Evolutionary conservation across 2,797 vertebrate genomes (phyloP).

Genomic region (Lutjanus campechanus): DNA sequence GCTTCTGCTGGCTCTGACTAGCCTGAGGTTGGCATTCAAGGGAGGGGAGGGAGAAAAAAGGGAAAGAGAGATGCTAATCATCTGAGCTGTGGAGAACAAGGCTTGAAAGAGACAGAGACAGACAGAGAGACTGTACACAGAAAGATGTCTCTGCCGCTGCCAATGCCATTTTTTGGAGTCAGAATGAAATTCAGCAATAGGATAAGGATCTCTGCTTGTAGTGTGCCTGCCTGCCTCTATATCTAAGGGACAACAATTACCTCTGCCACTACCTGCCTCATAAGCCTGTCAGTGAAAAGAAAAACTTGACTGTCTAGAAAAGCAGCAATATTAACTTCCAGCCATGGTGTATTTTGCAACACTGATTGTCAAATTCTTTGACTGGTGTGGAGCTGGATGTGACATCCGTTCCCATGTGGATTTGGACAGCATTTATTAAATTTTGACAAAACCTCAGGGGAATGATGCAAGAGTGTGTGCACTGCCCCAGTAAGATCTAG

Average conservation of each 20-base stretch:
- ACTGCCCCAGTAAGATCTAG: neutral
- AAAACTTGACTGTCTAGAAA: constrained; percentile 4
- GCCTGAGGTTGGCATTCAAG: constrained; percentile 59
- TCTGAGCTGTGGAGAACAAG: constrained; percentile 63
- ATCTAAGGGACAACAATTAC: constrained; percentile 63
- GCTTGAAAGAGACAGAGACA: constrained; percentile 49
- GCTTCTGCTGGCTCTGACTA: constrained; percentile 52
- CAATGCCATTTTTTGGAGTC: constrained; percentile 52
- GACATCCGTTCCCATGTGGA: neutral
- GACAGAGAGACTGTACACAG: constrained; percentile 44
- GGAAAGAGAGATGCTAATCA: constrained; percentile 69
- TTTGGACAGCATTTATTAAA: neutral
- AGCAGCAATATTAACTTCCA: constrained; percentile 26
- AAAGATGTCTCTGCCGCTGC: constrained; percentile 57
- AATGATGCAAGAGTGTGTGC: neutral
- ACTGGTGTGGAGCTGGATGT: constrained; percentile 7
- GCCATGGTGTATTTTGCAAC: constrained; percentile 12
- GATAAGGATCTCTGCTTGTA: constrained; percentile 71
- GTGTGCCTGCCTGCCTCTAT: constrained; percentile 44
- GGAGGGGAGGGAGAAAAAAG: constrained; percentile 30
- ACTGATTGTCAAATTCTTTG: constrained; percentile 2
- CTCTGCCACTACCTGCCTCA: constrained; percentile 47
- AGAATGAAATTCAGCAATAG: constrained; percentile 44
- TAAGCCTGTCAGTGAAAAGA: constrained; percentile 12
- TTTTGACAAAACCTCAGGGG: constrained; percentile 10